These are phyloP conservation scores for Heterohyrax brucei DNA, from an alignment of 2,797 vertebrate species.

Conservation along the genomic window DNA sequence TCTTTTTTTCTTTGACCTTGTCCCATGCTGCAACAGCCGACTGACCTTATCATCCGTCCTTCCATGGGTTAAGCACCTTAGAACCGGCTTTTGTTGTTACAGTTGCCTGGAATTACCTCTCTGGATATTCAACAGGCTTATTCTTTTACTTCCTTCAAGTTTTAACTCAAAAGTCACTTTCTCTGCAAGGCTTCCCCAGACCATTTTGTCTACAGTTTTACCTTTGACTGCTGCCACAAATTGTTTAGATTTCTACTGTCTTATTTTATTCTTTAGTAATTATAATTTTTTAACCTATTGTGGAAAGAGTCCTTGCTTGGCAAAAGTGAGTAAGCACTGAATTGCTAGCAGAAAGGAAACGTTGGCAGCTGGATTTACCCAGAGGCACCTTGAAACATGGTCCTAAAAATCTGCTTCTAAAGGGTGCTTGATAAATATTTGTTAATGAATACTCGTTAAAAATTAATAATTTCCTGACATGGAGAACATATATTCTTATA, in stretches of 20 bases:
- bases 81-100: neutral
- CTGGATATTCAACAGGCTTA: neutral
- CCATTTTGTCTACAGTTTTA: neutral
- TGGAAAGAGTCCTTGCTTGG: neutral
- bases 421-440: neutral
- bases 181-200: neutral
- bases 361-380: too few relatives aligned
- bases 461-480: constrained; percentile 12
- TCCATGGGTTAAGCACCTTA: accelerated
- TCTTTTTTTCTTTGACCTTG: neutral
- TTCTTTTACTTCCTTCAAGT: neutral
- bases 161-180: too few relatives aligned
- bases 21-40: neutral
- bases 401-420: too few relatives aligned
- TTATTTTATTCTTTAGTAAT: neutral
- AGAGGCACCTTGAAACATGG: too few relatives aligned
- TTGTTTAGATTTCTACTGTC: neutral
- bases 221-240: neutral
- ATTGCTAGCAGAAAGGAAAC: too few relatives aligned
- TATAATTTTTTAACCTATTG: neutral
- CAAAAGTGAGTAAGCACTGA: too few relatives aligned
- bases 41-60: neutral
- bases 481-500: neutral
- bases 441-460: constrained; percentile 5
- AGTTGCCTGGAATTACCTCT: neutral